Percentiles rank a stretch among this genome's conserved stretches.
These are phyloP conservation scores for Apotomis betuletana DNA, from an alignment of 2,888 invertebrate species.

Conservation along the genomic window DNA sequence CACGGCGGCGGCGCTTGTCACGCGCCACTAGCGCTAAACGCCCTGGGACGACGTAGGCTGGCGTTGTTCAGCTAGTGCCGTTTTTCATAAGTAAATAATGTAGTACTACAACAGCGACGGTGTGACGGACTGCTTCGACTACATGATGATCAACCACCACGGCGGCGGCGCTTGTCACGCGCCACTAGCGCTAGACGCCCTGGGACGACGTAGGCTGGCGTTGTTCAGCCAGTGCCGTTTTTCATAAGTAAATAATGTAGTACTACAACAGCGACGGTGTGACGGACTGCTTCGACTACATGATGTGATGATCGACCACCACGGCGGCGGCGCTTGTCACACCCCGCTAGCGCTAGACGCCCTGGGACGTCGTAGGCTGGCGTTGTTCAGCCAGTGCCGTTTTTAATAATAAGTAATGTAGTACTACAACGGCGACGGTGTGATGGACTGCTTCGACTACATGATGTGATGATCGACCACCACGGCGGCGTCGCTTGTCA, in stretches of 20 bases:
- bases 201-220: slow-evolving; percentile 66
- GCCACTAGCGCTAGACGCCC: slow-evolving; percentile 56
- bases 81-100: slow-evolving; percentile 34
- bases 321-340: slow-evolving; percentile 81
- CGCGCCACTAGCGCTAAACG: slow-evolving; percentile 58
- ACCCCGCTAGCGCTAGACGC: slow-evolving; percentile 58
- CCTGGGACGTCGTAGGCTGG: slow-evolving; percentile 66
- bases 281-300: slow-evolving; percentile 59
- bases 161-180: slow-evolving; percentile 80
- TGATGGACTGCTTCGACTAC: slow-evolving; percentile 55
- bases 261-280: too few relatives aligned
- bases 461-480: slow-evolving; percentile 86
- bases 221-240: slow-evolving; percentile 42
- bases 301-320: slow-evolving; percentile 86
- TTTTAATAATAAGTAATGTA: slow-evolving; percentile 35
- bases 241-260: too few relatives aligned
- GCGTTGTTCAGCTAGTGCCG: slow-evolving; percentile 44
- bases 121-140: slow-evolving; percentile 50
- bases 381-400: slow-evolving; percentile 44
- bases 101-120: too few relatives aligned
- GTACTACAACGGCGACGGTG: too few relatives aligned
- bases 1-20: slow-evolving; percentile 82
- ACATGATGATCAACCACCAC: slow-evolving; percentile 85
- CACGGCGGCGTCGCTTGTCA: slow-evolving; percentile 82
- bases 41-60: slow-evolving; percentile 65